Percentiles rank a stretch among this genome's conserved stretches.
Conservation (phyloP, 2,797 vertebrate species). For the Lerista edwardsae region DNA sequence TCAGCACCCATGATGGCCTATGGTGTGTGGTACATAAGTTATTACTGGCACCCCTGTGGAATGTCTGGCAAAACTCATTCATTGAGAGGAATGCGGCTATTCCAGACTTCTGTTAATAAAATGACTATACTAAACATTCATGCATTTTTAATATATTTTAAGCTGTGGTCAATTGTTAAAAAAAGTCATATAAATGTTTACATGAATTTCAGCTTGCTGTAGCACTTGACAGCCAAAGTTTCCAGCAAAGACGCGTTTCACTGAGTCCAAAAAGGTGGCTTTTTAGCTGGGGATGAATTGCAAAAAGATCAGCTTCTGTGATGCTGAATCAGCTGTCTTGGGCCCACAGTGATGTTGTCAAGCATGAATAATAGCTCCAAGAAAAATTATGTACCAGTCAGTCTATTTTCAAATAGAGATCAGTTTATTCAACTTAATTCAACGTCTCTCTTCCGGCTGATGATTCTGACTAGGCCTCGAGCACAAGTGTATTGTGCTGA, state of each 20-base stretch:
- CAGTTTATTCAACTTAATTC: constrained; percentile 36
- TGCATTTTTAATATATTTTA: constrained; percentile 1
- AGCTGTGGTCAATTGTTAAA: constrained; percentile 7
- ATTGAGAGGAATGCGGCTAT: rapidly evolving
- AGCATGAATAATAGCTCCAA: background rate
- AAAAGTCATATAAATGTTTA: constrained; percentile 3
- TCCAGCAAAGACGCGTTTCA: background rate
- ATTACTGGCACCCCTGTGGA: background rate
- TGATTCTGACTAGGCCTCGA: constrained; percentile 2
- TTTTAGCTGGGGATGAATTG: rapidly evolving
- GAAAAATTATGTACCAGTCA: background rate
- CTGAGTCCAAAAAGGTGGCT: background rate
- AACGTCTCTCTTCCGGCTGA: constrained; percentile 27
- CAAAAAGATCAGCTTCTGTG: constrained; percentile 4
- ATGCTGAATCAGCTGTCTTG: background rate
- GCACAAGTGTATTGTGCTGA: constrained; percentile 40
- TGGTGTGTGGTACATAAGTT: too few relatives aligned
- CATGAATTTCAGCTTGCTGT: background rate
- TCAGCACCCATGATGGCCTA: background rate
- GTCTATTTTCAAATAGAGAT: constrained; percentile 1
- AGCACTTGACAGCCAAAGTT: rapidly evolving
- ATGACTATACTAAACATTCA: background rate
- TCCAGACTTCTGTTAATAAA: background rate
- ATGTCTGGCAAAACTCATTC: background rate
- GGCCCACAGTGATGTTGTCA: background rate